Evolutionary conservation across 2,797 vertebrate genomes (phyloP).

Genomic region (Geotrypetes seraphini): DNA sequence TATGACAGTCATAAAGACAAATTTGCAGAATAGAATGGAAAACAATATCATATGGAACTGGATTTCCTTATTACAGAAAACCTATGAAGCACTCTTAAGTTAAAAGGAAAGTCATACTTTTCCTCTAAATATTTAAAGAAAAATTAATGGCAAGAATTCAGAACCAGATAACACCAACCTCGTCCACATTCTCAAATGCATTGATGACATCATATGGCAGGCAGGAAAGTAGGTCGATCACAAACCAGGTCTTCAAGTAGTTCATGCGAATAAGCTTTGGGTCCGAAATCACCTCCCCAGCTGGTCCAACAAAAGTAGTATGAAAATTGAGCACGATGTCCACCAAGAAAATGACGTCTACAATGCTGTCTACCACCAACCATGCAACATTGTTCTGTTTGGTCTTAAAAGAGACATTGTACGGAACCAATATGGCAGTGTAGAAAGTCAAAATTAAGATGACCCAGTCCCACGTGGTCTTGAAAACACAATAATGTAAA

Average conservation of each 20-base stretch:
- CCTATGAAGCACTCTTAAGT: neutral
- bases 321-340: constrained; percentile 98
- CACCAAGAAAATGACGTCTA: constrained; percentile 96
- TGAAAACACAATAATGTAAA: constrained; percentile 96
- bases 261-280: constrained; percentile 98
- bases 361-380: constrained; percentile 96
- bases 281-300: constrained; percentile 95
- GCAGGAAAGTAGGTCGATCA: constrained; percentile 94
- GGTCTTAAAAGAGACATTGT: constrained; percentile 97
- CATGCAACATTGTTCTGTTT: constrained; percentile 98
- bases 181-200: constrained; percentile 96
- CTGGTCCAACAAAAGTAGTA: constrained; percentile 95
- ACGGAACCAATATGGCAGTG: constrained; percentile 97
- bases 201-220: constrained; percentile 98
- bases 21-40: neutral
- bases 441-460: constrained; percentile 98
- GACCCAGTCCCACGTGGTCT: constrained; percentile 99
- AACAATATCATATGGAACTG: no score
- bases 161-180: constrained; percentile 70
- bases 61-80: neutral
- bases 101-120: neutral
- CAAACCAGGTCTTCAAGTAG: constrained; percentile 98
- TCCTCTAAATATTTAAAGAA: constrained; percentile 3
- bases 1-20: neutral
- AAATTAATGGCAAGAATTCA: constrained; percentile 15